A percentile compares a stretch with the other conserved stretches of the same genome.
Evolutionary conservation across 2,113 vertebrate species (phyloP).

Genomic region (Sardina pilchardus): DNA sequence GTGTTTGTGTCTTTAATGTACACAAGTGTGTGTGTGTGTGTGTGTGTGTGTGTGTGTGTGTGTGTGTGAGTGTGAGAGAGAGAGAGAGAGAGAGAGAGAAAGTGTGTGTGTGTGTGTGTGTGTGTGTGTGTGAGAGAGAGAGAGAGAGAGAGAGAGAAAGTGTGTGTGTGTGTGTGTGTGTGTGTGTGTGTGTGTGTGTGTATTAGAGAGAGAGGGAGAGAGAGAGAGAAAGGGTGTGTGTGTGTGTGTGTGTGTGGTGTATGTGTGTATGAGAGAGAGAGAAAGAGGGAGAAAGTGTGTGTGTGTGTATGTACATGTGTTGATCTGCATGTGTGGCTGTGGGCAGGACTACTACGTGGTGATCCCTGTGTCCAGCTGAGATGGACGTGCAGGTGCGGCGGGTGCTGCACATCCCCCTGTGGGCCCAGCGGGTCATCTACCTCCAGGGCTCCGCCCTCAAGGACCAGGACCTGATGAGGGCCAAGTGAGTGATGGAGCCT

Average conservation of each 20-base stretch:
- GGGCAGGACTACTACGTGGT: slow-evolving; percentile 81
- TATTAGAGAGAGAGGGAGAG: too few relatives aligned
- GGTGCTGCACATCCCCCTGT: slow-evolving; percentile 80
- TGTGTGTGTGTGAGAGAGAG: too few relatives aligned
- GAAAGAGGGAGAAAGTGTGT: neutral
- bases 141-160: too few relatives aligned
- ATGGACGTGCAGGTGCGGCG: slow-evolving; percentile 81
- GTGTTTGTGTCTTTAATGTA: neutral
- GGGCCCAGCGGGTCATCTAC: slow-evolving; percentile 83
- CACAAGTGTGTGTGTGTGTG: too few relatives aligned
- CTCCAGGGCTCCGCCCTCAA: slow-evolving; percentile 82
- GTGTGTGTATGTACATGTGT: neutral
- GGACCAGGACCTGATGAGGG: slow-evolving; percentile 82
- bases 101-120: neutral
- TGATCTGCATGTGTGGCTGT: neutral
- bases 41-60: neutral
- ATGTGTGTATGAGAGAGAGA: neutral
- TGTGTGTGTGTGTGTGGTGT: neutral
- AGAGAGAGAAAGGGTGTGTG: neutral
- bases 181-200: too few relatives aligned
- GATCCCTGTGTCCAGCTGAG: slow-evolving; percentile 79
- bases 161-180: neutral
- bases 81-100: too few relatives aligned
- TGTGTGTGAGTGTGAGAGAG: too few relatives aligned
- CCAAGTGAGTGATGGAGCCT: slow-evolving; percentile 70